A percentile compares a stretch with the other conserved stretches of the same genome.
Evolutionary conservation across 1,140 invertebrate genomes (phyloP).

Genomic region (Listronotus oregonensis): DNA sequence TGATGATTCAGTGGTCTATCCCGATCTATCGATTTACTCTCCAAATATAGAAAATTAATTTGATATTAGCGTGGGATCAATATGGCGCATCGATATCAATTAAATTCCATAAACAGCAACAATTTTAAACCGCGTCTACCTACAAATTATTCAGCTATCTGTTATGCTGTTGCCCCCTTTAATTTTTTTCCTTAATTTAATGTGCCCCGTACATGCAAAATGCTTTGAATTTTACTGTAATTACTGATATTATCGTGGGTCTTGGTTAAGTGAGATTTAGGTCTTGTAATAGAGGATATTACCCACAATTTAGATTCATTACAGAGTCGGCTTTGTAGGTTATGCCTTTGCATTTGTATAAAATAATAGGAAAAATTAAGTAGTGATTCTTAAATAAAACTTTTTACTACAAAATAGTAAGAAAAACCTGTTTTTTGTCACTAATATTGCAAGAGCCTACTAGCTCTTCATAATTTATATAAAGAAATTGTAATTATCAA

Average conservation of each 20-base stretch:
- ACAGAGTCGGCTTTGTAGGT: conserved; percentile 4
- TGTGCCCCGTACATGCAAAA: conserved; percentile 19
- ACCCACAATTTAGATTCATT: conserved; percentile 34
- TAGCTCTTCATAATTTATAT: too few relatives aligned
- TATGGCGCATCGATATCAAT: conserved; percentile 26
- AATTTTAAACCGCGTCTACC: conserved; percentile 23
- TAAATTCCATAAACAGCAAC: conserved; percentile 22
- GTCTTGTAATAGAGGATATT: conserved; percentile 39
- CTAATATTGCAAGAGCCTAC: too few relatives aligned
- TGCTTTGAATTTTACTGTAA: conserved; percentile 31
- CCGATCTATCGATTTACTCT: not conserved
- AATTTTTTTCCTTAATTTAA: conserved; percentile 14
- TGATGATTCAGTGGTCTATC: not conserved
- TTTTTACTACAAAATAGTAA: too few relatives aligned
- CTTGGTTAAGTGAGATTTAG: conserved; percentile 35
- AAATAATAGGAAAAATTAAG: too few relatives aligned
- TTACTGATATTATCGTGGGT: conserved; percentile 39
- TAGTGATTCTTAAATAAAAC: too few relatives aligned
- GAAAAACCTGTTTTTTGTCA: too few relatives aligned
- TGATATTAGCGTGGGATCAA: conserved; percentile 12
- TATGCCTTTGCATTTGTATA: too few relatives aligned
- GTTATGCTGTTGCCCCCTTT: conserved; percentile 12
- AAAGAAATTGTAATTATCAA: too few relatives aligned
- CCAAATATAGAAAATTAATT: conserved; percentile 24
- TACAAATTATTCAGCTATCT: conserved; percentile 28